These are phyloP conservation scores for Agrotis ipsilon DNA, from an alignment of 2,888 invertebrate genomes.

Conservation along the genomic window DNA sequence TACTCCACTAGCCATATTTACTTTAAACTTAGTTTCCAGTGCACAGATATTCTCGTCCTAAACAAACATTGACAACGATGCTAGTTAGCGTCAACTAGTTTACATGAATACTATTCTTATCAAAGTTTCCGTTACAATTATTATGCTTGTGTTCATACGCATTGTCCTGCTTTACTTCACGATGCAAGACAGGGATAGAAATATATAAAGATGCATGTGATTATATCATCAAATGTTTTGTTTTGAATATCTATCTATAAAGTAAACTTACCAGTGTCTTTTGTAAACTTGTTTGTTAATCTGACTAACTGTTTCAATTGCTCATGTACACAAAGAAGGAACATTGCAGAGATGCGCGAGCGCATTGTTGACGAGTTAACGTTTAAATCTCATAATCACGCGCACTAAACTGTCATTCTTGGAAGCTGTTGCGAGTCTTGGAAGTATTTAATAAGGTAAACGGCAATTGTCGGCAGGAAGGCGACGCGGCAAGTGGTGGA, in stretches of 20 bases:
- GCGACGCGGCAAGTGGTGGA: slow-evolving; percentile 98
- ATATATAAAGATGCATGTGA: slow-evolving; percentile 16
- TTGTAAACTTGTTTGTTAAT: slow-evolving; percentile 35
- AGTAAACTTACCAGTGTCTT: slow-evolving; percentile 15
- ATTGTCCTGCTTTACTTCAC: slow-evolving; percentile 37
- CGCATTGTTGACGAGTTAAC: slow-evolving; percentile 44
- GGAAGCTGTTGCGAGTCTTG: slow-evolving; percentile 22
- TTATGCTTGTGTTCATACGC: slow-evolving; percentile 18
- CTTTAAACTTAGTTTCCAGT: slow-evolving; percentile 24
- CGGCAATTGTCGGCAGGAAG: slow-evolving; percentile 92
- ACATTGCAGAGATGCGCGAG: slow-evolving; percentile 26
- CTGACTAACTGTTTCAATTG: slow-evolving; percentile 34
- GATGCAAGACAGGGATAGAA: slow-evolving; percentile 24
- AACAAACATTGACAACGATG: slow-evolving; percentile 42
- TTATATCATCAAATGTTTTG: slow-evolving; percentile 20
- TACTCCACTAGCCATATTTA: slow-evolving; percentile 32
- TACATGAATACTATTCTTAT: slow-evolving; percentile 57
- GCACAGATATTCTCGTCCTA: slow-evolving; percentile 40
- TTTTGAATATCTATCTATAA: neutral
- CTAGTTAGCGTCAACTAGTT: slow-evolving; percentile 47
- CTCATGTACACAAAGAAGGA: slow-evolving; percentile 34
- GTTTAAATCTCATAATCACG: slow-evolving; percentile 54
- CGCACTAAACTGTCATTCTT: slow-evolving; percentile 38
- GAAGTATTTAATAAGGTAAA: slow-evolving; percentile 62
- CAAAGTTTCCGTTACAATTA: slow-evolving; percentile 58